phyloP scores from a whole-genome alignment of 2,113 vertebrate species.

The Microtus richardsoni region DNA sequence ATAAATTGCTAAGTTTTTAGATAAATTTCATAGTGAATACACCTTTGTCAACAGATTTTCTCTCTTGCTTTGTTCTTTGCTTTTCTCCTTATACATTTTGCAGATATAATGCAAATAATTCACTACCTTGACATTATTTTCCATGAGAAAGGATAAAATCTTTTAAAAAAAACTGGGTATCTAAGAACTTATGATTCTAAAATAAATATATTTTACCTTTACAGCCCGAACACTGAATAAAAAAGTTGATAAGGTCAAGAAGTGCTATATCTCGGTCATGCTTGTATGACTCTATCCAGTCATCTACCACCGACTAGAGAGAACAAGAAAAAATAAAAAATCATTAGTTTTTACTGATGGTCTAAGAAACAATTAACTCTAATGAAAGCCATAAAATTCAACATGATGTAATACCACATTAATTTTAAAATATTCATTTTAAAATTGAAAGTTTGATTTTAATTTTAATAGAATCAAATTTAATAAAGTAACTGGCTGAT shows the following conservation, averaged over 20 bases:
- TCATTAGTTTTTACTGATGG: conserved; percentile 56
- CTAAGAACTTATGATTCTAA: conserved; percentile 42
- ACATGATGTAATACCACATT: background rate
- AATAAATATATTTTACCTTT: conserved; percentile 91
- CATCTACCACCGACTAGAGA: conserved; percentile 97
- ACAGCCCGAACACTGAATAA: conserved; percentile 99
- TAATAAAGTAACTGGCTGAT: background rate
- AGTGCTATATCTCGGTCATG: conserved; percentile 97
- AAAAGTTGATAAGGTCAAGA: conserved; percentile 99
- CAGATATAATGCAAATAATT: conserved; percentile 53
- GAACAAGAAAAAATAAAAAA: conserved; percentile 62
- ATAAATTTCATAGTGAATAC: conserved; percentile 56
- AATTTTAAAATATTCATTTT: conserved; percentile 3
- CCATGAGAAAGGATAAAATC: conserved; percentile 5
- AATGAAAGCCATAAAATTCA: conserved; percentile 33
- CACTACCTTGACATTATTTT: conserved; percentile 42
- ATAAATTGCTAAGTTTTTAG: conserved; percentile 49
- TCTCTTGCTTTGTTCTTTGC: conserved; percentile 51
- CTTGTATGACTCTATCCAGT: conserved; percentile 99
- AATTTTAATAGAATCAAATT: conserved; percentile 49
- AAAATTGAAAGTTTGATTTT: background rate
- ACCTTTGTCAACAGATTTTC: conserved; percentile 23
- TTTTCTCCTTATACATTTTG: conserved; percentile 46
- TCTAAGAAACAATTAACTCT: conserved; percentile 43
- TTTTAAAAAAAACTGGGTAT: conserved; percentile 15